Percentiles rank a stretch among this genome's conserved stretches.
Evolutionary conservation across 92 coral and sea anemone genomes (phyloP).

Genomic region (Galaxea fascicularis): DNA sequence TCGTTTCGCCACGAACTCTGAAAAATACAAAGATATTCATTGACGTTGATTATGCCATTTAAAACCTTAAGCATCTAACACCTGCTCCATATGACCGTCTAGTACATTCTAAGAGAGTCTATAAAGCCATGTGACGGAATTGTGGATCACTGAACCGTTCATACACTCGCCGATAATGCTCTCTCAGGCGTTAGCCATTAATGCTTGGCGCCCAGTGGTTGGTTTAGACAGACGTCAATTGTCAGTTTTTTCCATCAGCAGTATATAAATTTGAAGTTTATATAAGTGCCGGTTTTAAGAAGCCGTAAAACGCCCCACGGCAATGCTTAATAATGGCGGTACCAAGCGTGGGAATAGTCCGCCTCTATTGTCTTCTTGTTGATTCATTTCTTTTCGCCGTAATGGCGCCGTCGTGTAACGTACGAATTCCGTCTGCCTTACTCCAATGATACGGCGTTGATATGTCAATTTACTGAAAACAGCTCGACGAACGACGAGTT

Average conservation of each 20-base stretch:
- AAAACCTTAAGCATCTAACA: neutral
- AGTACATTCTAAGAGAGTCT: neutral
- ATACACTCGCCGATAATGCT: neutral
- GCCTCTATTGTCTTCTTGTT: no score
- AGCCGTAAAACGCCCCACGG: no score
- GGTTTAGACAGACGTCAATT: neutral
- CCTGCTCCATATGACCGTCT: neutral
- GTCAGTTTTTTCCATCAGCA: neutral
- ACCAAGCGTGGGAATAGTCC: no score
- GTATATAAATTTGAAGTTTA: neutral
- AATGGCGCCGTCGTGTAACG: no score
- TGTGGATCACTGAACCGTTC: neutral
- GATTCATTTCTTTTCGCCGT: no score
- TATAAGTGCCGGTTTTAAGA: no score
- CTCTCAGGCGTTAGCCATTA: neutral
- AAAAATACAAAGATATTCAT: neutral
- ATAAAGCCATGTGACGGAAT: neutral
- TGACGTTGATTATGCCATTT: neutral
- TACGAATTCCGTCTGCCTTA: no score
- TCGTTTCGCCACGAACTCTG: neutral
- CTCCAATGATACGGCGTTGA: no score
- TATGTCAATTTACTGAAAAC: no score
- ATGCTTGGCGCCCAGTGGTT: neutral
- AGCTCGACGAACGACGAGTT: no score
- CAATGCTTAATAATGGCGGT: no score